phyloP scores from a whole-genome alignment of 1,140 invertebrate genomes.

The Halictus rubicundus region DNA sequence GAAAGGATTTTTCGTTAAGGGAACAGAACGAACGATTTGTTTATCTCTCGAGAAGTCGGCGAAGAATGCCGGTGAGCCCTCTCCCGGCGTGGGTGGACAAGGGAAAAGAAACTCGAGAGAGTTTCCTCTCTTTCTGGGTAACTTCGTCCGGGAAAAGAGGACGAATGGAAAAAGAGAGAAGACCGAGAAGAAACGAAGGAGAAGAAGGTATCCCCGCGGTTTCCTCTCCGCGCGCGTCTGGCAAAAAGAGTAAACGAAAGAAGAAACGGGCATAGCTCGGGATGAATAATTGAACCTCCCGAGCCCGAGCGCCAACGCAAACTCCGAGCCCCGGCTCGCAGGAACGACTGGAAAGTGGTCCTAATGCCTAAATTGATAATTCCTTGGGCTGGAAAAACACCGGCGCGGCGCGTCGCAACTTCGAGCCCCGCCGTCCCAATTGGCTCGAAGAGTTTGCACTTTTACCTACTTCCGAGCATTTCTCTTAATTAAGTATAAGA shows the following conservation, averaged over 20 bases:
- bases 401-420: neutral
- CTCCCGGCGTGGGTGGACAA: neutral
- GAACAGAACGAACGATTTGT: constrained; percentile 44
- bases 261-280: constrained; percentile 30
- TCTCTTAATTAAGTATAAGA: constrained; percentile 35
- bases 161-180: neutral
- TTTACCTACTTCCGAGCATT: constrained; percentile 40
- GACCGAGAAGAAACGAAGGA: neutral
- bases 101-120: neutral
- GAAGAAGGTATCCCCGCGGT: constrained; percentile 44
- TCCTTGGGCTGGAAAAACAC: constrained; percentile 35
- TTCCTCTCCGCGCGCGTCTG: constrained; percentile 34
- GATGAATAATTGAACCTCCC: constrained; percentile 66
- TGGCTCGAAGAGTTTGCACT: constrained; percentile 27
- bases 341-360: constrained; percentile 47
- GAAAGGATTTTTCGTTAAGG: constrained; percentile 41
- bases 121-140: constrained; percentile 31
- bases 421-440: constrained; percentile 8
- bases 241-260: constrained; percentile 58
- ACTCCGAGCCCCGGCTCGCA: constrained; percentile 18
- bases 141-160: neutral
- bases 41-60: constrained; percentile 22
- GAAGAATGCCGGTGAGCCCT: neutral
- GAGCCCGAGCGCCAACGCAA: constrained; percentile 55
- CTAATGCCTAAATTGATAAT: constrained; percentile 64